Percentiles rank a stretch among this genome's conserved stretches.
Conservation (phyloP, 2,113 vertebrate species). For the Varanus salvator region DNA sequence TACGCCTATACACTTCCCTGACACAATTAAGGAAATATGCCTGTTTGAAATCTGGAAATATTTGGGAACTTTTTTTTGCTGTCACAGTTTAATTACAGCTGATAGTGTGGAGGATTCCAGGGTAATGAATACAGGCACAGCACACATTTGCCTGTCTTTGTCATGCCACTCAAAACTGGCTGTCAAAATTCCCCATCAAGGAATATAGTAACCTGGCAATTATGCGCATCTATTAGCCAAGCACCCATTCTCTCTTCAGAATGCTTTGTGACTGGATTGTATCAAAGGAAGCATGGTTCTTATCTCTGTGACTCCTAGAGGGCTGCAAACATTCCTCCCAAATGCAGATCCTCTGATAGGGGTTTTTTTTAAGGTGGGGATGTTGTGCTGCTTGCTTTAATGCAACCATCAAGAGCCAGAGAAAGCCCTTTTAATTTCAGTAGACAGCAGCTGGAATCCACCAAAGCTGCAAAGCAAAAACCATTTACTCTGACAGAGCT, state of each 20-base stretch:
- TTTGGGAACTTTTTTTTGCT: neutral
- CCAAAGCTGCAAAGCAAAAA: neutral
- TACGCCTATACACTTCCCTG: neutral
- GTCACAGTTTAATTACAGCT: neutral
- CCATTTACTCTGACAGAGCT: neutral
- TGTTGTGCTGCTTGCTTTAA: constrained; percentile 43
- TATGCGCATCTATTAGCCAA: constrained; percentile 65
- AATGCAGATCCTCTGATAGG: constrained; percentile 58
- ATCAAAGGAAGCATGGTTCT: constrained; percentile 57
- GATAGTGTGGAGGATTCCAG: constrained; percentile 42
- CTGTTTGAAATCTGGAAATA: constrained; percentile 29
- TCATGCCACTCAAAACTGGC: constrained; percentile 53
- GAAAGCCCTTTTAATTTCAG: constrained; percentile 57
- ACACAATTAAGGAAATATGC: neutral
- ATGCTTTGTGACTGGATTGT: constrained; percentile 43
- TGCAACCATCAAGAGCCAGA: constrained; percentile 47
- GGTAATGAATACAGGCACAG: neutral
- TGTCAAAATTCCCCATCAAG: constrained; percentile 67
- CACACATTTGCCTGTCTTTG: constrained; percentile 29
- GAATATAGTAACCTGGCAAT: constrained; percentile 57
- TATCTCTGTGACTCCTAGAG: constrained; percentile 47
- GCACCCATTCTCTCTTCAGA: constrained; percentile 60
- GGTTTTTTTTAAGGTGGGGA: constrained; percentile 52
- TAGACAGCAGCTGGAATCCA: constrained; percentile 3
- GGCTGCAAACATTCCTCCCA: constrained; percentile 38